Evolutionary conservation across 2,113 vertebrate genomes (phyloP).

Genomic region (Myrmecobius fasciatus): DNA sequence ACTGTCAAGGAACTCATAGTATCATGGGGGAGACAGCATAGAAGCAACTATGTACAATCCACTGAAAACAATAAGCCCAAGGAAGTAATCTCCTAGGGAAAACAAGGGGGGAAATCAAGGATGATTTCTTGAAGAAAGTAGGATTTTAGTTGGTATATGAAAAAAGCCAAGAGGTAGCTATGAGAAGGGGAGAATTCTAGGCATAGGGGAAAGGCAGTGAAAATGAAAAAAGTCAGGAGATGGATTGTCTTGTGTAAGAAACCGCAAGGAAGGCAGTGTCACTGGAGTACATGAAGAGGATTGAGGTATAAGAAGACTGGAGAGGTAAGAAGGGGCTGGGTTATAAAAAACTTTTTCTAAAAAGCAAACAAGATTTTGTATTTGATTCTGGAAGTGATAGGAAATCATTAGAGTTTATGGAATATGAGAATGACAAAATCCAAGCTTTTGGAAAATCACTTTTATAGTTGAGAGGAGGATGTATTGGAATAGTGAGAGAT

Average conservation of each 20-base stretch:
- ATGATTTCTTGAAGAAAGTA: neutral
- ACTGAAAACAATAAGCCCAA: neutral
- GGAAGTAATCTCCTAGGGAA: neutral
- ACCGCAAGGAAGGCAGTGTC: too few relatives aligned
- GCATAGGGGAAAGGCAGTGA: neutral
- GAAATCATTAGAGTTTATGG: neutral
- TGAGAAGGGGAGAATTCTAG: neutral
- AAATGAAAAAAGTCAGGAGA: neutral
- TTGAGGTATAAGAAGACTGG: neutral
- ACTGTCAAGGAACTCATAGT: neutral
- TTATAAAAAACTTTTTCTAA: neutral
- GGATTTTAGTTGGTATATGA: neutral
- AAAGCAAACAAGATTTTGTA: neutral
- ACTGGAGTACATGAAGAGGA: neutral
- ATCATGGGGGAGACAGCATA: neutral
- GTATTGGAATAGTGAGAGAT: neutral
- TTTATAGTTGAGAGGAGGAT: neutral
- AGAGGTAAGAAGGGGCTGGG: neutral
- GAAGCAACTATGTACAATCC: neutral
- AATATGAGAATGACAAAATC: neutral
- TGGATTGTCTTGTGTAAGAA: neutral
- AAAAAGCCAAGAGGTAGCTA: neutral
- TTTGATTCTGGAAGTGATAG: neutral
- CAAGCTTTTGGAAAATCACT: neutral
- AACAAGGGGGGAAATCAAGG: neutral